Evolutionary conservation across 1,140 invertebrate species (phyloP).

Genomic region (Planococcus citri): DNA sequence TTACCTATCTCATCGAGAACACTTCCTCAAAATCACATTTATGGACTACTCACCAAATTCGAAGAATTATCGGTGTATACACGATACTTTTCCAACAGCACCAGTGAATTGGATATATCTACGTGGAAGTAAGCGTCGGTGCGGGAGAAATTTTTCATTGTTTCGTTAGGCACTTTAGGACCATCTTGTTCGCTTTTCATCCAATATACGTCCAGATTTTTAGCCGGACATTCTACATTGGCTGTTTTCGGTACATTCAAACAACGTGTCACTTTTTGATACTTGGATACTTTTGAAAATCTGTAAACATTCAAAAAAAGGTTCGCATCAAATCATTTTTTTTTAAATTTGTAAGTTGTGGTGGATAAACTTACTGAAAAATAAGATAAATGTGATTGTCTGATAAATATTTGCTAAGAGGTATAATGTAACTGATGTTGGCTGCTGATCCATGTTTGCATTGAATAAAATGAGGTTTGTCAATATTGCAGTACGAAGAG

Average conservation of each 20-base stretch:
- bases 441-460: conserved; percentile 12
- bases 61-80: neutral
- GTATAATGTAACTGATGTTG: conserved; percentile 9
- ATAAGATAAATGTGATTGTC: conserved; percentile 1
- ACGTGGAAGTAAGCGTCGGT: neutral
- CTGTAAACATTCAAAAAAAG: neutral
- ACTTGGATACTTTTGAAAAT: conserved; percentile 11
- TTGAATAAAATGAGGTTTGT: neutral
- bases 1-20: no score
- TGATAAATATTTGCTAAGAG: conserved; percentile 12
- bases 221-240: conserved; percentile 1
- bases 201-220: conserved; percentile 2
- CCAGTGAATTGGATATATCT: neutral
- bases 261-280: neutral
- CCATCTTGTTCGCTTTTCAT: neutral
- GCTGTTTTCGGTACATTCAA: neutral
- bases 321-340: no score
- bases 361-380: conserved; percentile 7
- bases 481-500: neutral
- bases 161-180: neutral
- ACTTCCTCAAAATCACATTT: neutral
- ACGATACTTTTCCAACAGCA: neutral
- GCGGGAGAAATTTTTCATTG: neutral
- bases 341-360: no score
- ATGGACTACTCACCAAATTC: neutral